phyloP scores from a whole-genome alignment of 2,888 invertebrate species.

The Spicauda simplicius region DNA sequence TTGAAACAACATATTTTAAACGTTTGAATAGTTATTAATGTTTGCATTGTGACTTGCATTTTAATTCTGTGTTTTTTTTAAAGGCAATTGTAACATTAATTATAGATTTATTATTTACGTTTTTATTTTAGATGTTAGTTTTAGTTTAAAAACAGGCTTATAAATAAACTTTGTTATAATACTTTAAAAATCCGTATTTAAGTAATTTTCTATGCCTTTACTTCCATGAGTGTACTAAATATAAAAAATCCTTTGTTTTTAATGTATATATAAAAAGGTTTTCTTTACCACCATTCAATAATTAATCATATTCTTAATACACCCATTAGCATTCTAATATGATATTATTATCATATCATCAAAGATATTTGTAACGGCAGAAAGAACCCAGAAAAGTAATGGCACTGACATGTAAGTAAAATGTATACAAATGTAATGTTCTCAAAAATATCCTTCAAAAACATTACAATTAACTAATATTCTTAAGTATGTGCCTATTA shows the following conservation, averaged over 20 bases:
- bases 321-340: no score
- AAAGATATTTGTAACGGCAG: no score
- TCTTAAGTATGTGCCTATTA: no score
- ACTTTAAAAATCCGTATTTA: neutral
- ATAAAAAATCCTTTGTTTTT: neutral
- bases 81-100: neutral
- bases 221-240: neutral
- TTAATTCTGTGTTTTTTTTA: conserved; percentile 1
- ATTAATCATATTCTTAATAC: no score
- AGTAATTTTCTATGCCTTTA: neutral
- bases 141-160: neutral
- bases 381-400: no score
- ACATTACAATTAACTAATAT: no score
- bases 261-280: neutral
- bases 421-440: no score
- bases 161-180: neutral
- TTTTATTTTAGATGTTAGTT: conserved; percentile 7
- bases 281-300: no score
- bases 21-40: neutral
- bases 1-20: neutral
- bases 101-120: conserved; percentile 1
- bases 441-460: no score
- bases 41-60: neutral
- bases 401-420: no score
- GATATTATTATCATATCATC: no score